These are phyloP conservation scores for Unio pictorum DNA, from an alignment of 2,888 invertebrate species.

Conservation along the genomic window DNA sequence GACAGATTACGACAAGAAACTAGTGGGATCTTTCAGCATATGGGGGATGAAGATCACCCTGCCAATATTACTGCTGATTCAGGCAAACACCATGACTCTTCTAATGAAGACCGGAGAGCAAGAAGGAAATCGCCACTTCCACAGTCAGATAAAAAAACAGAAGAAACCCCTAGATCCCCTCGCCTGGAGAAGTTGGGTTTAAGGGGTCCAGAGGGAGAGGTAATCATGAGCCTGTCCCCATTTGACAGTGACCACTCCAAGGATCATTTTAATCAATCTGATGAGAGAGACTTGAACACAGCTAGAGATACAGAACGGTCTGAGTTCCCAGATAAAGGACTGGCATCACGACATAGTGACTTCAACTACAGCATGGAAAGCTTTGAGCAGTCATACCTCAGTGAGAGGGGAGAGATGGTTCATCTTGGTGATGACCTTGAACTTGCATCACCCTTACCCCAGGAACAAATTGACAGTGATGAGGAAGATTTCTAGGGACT, in stretches of 20 bases:
- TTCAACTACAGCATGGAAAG: slow-evolving; percentile 60
- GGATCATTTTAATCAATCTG: slow-evolving; percentile 2
- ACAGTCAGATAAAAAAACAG: background rate
- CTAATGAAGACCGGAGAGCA: slow-evolving; percentile 3
- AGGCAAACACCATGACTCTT: slow-evolving; percentile 1
- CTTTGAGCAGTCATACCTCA: slow-evolving; percentile 54
- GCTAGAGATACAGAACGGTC: slow-evolving; percentile 2
- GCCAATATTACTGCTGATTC: slow-evolving; percentile 21
- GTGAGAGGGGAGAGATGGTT: slow-evolving; percentile 49
- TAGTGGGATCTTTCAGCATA: slow-evolving; percentile 44
- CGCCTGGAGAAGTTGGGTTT: slow-evolving; percentile 20
- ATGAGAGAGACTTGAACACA: slow-evolving; percentile 5
- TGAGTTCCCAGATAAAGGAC: slow-evolving; percentile 28
- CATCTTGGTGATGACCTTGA: slow-evolving; percentile 40
- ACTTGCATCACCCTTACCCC: slow-evolving; percentile 36
- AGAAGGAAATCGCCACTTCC: slow-evolving; percentile 4
- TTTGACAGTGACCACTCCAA: slow-evolving; percentile 20
- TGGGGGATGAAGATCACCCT: slow-evolving; percentile 23
- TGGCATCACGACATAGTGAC: slow-evolving; percentile 41
- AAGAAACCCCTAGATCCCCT: slow-evolving; percentile 7
- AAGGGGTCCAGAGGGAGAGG: slow-evolving; percentile 30
- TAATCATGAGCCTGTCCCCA: slow-evolving; percentile 33
- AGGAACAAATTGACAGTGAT: slow-evolving; percentile 40
- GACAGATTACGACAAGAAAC: slow-evolving; percentile 51
- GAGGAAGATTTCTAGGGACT: slow-evolving; percentile 47